Percentiles rank a stretch among this genome's conserved stretches.
Evolutionary conservation across 2,888 invertebrate species (phyloP).

Genomic region (Hydropsyche betteni): DNA sequence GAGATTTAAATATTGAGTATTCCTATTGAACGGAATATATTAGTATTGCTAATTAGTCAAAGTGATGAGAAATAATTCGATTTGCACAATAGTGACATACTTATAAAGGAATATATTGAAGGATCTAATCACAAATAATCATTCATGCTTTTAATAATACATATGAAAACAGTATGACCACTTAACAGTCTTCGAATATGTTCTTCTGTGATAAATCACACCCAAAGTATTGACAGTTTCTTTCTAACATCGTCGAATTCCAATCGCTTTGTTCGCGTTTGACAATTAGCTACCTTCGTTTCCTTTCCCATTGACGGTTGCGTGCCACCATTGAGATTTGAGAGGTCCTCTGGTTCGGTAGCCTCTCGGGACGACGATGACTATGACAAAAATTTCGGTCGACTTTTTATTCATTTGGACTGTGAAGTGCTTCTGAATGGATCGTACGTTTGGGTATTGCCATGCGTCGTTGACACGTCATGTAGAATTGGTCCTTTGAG

Average conservation of each 20-base stretch:
- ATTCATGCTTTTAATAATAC: neutral
- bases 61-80: neutral
- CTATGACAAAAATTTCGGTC: too few relatives aligned
- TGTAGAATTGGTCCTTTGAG: neutral
- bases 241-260: slow-evolving; percentile 7
- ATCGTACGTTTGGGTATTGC: slow-evolving; percentile 26
- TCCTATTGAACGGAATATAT: neutral
- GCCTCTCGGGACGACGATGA: too few relatives aligned
- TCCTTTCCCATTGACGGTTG: neutral
- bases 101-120: too few relatives aligned
- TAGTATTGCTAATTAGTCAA: neutral
- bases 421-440: slow-evolving; percentile 19
- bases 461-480: neutral
- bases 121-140: neutral
- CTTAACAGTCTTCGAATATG: neutral
- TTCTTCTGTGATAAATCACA: slow-evolving; percentile 11
- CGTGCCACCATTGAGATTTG: neutral
- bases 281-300: slow-evolving; percentile 39
- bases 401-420: neutral
- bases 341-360: neutral
- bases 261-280: neutral
- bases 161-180: too few relatives aligned
- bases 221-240: slow-evolving; percentile 25
- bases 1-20: too few relatives aligned
- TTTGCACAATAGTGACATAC: neutral